Evolutionary conservation across 2,888 invertebrate genomes (phyloP), one percentile per base, ranked within the genome.

Genomic region (Dryadula phaetusa): DNA sequence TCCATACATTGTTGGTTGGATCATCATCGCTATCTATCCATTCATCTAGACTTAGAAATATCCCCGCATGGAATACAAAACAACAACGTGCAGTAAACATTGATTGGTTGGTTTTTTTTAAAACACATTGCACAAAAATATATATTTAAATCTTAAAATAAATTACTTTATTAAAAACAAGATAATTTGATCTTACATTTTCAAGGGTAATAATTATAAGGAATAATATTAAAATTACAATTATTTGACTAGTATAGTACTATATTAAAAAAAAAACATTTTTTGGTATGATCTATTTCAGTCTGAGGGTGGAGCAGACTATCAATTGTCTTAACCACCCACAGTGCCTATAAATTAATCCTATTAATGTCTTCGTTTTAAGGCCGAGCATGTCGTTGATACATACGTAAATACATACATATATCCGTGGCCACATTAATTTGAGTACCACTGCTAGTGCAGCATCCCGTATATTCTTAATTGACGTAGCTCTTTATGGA

Each of bases 301-400:
- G 4, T 32, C 32, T 16, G 52, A 52, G 79, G 76, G 67, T 70
- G 64, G 73, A 74, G 74, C 12, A 12, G 37, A 79, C 74, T 78
- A 81, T 77, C 82, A 84, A 84, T 86, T 88, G 82, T 79, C 76
- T 81, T 70, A 79, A 70, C 87, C 88, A 86, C 86, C 87, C 88
- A 86, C 81, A 76, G 79, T 61, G 80, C 74, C 74, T 81, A 83
- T 90, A 86, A 90, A 88, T 88, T 87, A 88, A 84, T 81, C 79
- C 80, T 83, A 86, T 88, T 86, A 87, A 83, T 77, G 76, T 71
- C 75, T 62, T 67, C 67, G 72, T 74, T 73, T 75, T 71, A 72
- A 73, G 67, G 67, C 69, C 56, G 73, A 65, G 72, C 71, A 74
- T 71, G 62, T 62, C 47, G 61, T 53, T 44, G 42, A 52, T 69